A percentile compares a stretch with the other conserved stretches of the same genome.
Conservation (phyloP, 2,113 vertebrate genomes). For the Abramis brama region DNA sequence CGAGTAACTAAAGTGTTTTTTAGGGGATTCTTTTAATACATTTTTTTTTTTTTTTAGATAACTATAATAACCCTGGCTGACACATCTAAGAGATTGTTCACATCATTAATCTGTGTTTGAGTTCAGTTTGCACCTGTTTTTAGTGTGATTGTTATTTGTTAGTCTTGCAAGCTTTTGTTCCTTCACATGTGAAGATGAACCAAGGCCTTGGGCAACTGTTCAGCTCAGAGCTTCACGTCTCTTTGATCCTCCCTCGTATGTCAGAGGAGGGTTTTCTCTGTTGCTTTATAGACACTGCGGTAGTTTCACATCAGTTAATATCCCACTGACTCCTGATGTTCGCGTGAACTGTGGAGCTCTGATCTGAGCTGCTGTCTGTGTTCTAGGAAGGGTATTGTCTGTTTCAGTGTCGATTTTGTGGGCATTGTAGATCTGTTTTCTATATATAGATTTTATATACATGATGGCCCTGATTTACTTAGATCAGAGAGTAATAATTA, state of each 20-base stretch:
- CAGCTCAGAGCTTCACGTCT: slow-evolving; percentile 65
- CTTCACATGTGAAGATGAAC: slow-evolving; percentile 51
- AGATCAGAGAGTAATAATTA: not conserved
- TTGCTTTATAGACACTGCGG: not conserved
- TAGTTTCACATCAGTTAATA: slow-evolving; percentile 13
- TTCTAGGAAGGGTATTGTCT: slow-evolving; percentile 40
- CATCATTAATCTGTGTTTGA: slow-evolving; percentile 63
- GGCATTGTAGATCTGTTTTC: slow-evolving; percentile 29
- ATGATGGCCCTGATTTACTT: slow-evolving; percentile 16
- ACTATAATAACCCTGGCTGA: not conserved
- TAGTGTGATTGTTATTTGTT: not conserved
- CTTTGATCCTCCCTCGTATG: not conserved
- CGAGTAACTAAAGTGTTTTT: too few relatives aligned
- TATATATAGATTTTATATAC: not conserved
- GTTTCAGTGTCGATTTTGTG: slow-evolving; percentile 46
- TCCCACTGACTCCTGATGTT: not conserved
- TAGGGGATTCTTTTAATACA: too few relatives aligned
- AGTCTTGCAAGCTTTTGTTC: slow-evolving; percentile 46
- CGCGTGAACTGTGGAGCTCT: slow-evolving; percentile 53
- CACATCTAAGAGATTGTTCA: slow-evolving; percentile 2
- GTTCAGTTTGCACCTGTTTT: slow-evolving; percentile 41
- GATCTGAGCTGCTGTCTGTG: slow-evolving; percentile 67
- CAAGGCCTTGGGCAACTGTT: slow-evolving; percentile 61
- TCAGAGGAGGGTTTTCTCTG: slow-evolving; percentile 6
- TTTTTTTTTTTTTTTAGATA: not conserved